Percentiles rank a stretch among this genome's conserved stretches.
phyloP scores from a whole-genome alignment of 2,888 invertebrate genomes.

The Steinernema hermaphroditum region DNA sequence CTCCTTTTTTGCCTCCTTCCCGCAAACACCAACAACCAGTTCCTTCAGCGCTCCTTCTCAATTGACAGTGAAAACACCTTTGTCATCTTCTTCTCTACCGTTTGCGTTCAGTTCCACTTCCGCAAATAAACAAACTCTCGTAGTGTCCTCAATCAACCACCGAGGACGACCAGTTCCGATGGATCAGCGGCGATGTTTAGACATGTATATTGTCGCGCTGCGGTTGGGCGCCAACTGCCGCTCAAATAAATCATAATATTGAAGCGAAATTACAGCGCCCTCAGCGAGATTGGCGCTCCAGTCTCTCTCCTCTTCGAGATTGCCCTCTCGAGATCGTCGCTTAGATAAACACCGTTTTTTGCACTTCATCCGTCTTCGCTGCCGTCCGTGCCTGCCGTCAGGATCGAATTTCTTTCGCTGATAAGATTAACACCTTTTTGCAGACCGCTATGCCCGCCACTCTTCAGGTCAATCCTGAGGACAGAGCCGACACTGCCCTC shows the following conservation, averaged over 20 bases:
- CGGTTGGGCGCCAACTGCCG: neutral
- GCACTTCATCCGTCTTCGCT: neutral
- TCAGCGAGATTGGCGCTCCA: neutral
- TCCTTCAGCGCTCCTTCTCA: neutral
- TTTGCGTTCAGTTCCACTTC: neutral
- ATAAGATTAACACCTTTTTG: neutral
- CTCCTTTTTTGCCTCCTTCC: neutral
- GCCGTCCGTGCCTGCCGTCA: constrained; percentile 3
- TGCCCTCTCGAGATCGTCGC: neutral
- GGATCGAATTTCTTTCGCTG: neutral
- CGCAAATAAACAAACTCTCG: neutral
- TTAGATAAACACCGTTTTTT: constrained; percentile 6
- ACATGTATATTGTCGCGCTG: neutral
- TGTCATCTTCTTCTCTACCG: neutral
- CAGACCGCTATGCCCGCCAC: neutral
- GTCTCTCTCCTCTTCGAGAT: neutral
- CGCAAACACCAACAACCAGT: neutral
- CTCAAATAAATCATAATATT: neutral
- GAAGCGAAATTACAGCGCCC: neutral
- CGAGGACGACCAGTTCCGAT: neutral
- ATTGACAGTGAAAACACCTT: neutral
- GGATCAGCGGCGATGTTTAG: constrained; percentile 3
- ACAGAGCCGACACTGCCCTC: neutral
- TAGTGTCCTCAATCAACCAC: neutral
- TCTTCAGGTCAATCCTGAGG: constrained; percentile 20